phyloP scores from a whole-genome alignment of 2,797 vertebrate genomes.

The Alectoris magna region DNA sequence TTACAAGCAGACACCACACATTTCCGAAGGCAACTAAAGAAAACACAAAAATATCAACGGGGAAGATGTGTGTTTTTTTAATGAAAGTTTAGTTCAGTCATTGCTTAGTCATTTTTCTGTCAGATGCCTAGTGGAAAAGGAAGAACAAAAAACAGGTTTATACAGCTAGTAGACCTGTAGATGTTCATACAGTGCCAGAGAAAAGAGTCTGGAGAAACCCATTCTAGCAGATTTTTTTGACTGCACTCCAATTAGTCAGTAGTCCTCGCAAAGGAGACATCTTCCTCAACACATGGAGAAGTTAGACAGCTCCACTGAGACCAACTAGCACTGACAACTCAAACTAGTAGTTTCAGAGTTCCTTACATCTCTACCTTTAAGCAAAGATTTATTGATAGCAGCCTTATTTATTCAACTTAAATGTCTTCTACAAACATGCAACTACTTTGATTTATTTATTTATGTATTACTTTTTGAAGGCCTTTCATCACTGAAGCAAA shows the following conservation, averaged over 20 bases:
- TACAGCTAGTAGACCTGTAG: background rate
- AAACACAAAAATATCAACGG: background rate
- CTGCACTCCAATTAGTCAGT: background rate
- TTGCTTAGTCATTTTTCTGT: background rate
- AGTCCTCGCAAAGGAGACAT: background rate
- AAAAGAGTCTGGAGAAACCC: background rate
- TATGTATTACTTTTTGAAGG: background rate
- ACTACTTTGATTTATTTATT: background rate
- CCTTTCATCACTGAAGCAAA: background rate
- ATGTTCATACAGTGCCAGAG: background rate
- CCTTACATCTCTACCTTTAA: background rate
- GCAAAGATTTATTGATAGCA: background rate
- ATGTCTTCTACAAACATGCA: background rate
- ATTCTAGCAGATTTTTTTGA: background rate
- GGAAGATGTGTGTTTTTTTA: background rate
- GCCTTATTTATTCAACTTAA: background rate
- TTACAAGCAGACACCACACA: background rate
- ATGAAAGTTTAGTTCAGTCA: background rate
- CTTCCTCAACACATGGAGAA: background rate
- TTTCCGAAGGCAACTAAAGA: background rate
- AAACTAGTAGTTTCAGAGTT: background rate
- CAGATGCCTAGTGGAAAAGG: background rate
- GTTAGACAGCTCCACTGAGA: background rate
- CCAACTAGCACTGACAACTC: background rate
- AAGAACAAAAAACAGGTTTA: background rate